A percentile compares a stretch with the other conserved stretches of the same genome.
Evolutionary conservation across 1,140 invertebrate species (phyloP).

Genomic region (Aphelenchoides avenae): DNA sequence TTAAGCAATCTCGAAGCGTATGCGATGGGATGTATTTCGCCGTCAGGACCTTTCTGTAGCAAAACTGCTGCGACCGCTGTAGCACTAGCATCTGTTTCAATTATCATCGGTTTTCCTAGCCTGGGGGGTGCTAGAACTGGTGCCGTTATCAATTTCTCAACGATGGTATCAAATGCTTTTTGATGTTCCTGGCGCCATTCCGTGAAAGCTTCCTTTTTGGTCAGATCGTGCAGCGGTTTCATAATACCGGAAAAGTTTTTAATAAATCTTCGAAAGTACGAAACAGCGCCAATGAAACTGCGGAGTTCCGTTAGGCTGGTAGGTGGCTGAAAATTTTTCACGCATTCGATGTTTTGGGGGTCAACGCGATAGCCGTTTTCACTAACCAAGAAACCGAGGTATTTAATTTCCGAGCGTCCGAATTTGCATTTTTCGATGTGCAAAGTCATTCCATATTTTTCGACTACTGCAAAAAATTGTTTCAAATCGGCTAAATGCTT

Average conservation of each 20-base stretch:
- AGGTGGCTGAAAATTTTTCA: too few relatives aligned
- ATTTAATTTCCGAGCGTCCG: too few relatives aligned
- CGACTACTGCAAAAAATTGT: too few relatives aligned
- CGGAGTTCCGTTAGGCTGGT: too few relatives aligned
- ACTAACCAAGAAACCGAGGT: too few relatives aligned
- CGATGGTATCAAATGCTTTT: conserved; percentile 3
- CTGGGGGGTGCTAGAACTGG: conserved; percentile 7
- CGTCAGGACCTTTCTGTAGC: not conserved
- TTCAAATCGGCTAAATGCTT: too few relatives aligned
- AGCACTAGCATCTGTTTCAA: too few relatives aligned
- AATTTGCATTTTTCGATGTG: not conserved
- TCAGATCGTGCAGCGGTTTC: conserved; percentile 11
- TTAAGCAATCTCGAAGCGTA: not conserved
- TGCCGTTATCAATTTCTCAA: not conserved
- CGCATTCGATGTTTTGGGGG: too few relatives aligned
- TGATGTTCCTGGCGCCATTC: conserved; percentile 7
- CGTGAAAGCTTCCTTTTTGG: conserved; percentile 6
- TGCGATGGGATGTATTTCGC: too few relatives aligned
- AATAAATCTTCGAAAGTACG: conserved; percentile 13
- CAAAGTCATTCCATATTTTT: too few relatives aligned
- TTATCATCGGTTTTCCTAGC: not conserved
- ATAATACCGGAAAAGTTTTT: conserved; percentile 6
- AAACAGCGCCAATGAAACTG: too few relatives aligned
- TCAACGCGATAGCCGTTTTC: too few relatives aligned
- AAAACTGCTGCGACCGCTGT: not conserved